Conservation (phyloP, 2,113 vertebrate species). For the Propithecus coquereli region DNA sequence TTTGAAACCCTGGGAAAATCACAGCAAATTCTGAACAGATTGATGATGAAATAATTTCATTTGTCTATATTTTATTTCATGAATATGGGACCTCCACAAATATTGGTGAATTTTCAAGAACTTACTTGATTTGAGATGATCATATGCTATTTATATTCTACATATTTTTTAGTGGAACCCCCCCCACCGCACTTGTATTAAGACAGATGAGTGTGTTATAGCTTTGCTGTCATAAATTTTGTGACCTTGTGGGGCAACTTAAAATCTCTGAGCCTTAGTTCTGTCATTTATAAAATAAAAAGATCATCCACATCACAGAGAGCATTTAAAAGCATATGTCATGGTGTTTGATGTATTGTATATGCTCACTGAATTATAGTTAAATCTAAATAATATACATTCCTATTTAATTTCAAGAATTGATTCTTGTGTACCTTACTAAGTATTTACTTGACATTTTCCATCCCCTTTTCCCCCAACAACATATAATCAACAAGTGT, state of each 20-base stretch:
- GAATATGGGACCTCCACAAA: neutral
- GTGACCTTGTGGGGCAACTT: neutral
- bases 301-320: neutral
- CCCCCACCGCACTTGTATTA: neutral
- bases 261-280: neutral
- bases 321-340: neutral
- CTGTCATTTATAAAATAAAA: neutral
- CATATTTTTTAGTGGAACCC: neutral
- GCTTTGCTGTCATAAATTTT: neutral
- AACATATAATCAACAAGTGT: neutral
- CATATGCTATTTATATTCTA: neutral
- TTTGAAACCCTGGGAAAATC: neutral
- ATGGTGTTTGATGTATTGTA: neutral
- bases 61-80: neutral
- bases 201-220: neutral
- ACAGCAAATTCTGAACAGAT: neutral
- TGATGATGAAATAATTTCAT: neutral
- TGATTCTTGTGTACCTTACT: neutral
- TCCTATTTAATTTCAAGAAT: neutral
- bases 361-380: neutral
- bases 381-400: neutral
- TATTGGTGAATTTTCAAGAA: neutral
- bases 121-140: neutral
- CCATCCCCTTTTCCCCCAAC: neutral
- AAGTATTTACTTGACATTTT: neutral